These are phyloP conservation scores for Pterostichus madidus DNA, from an alignment of 2,888 invertebrate genomes.

Conservation along the genomic window DNA sequence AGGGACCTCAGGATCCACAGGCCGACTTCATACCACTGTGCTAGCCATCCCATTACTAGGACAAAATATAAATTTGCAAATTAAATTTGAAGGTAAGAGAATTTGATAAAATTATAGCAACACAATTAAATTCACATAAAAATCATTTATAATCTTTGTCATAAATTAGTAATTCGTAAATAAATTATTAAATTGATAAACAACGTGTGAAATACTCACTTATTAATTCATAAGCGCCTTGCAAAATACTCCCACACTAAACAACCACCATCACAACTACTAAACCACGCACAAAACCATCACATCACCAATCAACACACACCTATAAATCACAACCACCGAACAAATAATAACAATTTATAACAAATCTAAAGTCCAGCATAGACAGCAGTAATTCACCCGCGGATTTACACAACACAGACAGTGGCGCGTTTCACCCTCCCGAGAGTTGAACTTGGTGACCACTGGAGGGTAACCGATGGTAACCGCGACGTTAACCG, in stretches of 20 bases:
- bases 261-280: slow-evolving; percentile 19
- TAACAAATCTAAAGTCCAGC: slow-evolving; percentile 35
- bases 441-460: no score
- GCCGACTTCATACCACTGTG: no score
- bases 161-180: no score
- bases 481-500: not conserved
- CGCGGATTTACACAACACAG: slow-evolving; percentile 11
- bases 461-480: not conserved
- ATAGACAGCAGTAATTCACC: slow-evolving; percentile 20
- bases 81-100: no score
- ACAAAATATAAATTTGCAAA: no score
- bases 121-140: no score
- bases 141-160: no score
- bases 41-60: no score
- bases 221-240: slow-evolving; percentile 15
- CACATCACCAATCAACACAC: slow-evolving; percentile 11
- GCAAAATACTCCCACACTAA: slow-evolving; percentile 13
- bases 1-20: no score
- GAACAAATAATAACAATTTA: not conserved
- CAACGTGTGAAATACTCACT: slow-evolving; percentile 14
- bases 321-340: not conserved
- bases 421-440: not conserved
- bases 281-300: slow-evolving; percentile 18
- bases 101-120: no score
- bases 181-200: no score